phyloP scores from a whole-genome alignment of 2,113 vertebrate genomes.

The Vimba vimba region DNA sequence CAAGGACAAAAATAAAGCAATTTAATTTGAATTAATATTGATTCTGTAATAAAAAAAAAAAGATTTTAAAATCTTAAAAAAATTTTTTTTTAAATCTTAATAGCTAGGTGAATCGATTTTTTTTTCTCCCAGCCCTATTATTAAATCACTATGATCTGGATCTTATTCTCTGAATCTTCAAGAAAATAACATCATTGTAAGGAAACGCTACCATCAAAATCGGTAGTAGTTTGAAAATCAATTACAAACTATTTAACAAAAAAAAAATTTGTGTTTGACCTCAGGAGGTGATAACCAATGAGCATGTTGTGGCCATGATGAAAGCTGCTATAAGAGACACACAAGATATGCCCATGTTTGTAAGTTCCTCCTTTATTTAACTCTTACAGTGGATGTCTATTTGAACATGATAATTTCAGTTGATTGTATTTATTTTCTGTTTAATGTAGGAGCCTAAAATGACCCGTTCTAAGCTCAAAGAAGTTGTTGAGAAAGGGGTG shows the following conservation, averaged over 20 bases:
- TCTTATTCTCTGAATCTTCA: neutral
- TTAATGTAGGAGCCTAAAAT: conserved; percentile 90
- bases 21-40: too few relatives aligned
- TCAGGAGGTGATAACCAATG: conserved; percentile 96
- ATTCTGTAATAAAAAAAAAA: too few relatives aligned
- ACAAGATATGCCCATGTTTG: conserved; percentile 89
- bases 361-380: conserved; percentile 72
- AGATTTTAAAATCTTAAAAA: too few relatives aligned
- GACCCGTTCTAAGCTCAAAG: conserved; percentile 95
- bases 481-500: conserved; percentile 90
- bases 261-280: conserved; percentile 6
- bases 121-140: neutral
- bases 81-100: too few relatives aligned
- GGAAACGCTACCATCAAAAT: neutral
- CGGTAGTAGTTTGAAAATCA: neutral
- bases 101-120: too few relatives aligned
- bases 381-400: neutral
- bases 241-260: neutral
- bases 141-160: neutral
- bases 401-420: neutral
- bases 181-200: neutral
- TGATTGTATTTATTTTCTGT: neutral
- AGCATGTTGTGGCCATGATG: conserved; percentile 97
- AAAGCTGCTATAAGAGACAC: conserved; percentile 93
- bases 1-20: too few relatives aligned